Evolutionary conservation across 2,888 invertebrate species (phyloP), one percentile per base, ranked within the genome.

Genomic region (Atrina japonica): DNA sequence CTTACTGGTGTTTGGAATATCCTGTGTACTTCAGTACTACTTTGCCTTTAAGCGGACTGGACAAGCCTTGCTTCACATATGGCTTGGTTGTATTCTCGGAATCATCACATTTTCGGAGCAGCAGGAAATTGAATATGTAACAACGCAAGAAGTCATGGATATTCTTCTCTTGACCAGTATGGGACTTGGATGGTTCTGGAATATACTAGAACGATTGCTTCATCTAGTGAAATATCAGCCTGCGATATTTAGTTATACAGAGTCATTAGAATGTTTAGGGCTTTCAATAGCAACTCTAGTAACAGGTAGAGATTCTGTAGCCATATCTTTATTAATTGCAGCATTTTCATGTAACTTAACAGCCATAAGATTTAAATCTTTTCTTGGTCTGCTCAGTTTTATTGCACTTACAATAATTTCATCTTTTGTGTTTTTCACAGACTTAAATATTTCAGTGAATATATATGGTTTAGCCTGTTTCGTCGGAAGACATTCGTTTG

Each of bases 11-110:
- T 86, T 89, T 74, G 78, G 78, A 21, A 72, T 87, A 6, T 83
- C 88, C 6, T 83, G 82, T 76, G 87, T 88, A 3, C 70, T 88
- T 16, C 83, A 83, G 61, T 88, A 86, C 68, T 88, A 88, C 72
- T 88, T 88, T 70, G 81, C 84, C 29, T 75, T 78, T 66, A 82
- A 83, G 18, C 55, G 74, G 5, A 61, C 88, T 7, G 88, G 88
- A n/a, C 77, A 73, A 29, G 77, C 84, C 1, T 45, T 89, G 41
- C 75, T 83, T 18, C 84, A 88, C 49, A 76, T 89, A 14, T 90
- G 89, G 89, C 76, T 88, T 9, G 89, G 90, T 3, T 84, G 86
- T 67, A 79, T 88, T 18, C 77, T 89, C 1, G 90, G 89, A 18
- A 83, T 89, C 16, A 71, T 89, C 1, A 79, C 85, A 3, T 88